phyloP scores from a whole-genome alignment of 1,140 invertebrate genomes.

The Eurosta solidaginis region DNA sequence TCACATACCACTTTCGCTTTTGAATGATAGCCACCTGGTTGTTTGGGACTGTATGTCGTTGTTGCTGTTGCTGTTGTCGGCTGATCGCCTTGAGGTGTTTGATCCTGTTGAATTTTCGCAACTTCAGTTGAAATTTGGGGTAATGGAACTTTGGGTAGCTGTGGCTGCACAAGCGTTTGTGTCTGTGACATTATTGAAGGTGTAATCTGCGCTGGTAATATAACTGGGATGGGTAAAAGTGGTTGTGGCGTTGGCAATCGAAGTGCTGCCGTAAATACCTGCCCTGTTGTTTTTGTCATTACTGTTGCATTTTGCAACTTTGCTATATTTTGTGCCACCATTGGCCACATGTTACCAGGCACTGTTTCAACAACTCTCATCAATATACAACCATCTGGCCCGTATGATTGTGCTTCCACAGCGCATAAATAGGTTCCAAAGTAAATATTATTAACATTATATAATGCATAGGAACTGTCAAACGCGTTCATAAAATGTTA shows the following conservation, averaged over 20 bases:
- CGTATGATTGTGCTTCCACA: constrained; percentile 96
- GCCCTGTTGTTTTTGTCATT: constrained; percentile 35
- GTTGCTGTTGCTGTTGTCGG: neutral
- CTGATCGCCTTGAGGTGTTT: neutral
- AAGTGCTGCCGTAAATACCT: neutral
- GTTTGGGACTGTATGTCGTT: neutral
- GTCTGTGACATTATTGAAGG: constrained; percentile 38
- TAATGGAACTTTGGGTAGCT: neutral
- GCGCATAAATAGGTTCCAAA: constrained; percentile 91
- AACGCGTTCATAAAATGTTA: constrained; percentile 75
- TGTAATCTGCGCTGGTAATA: constrained; percentile 28
- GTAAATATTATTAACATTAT: constrained; percentile 93
- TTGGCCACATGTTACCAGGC: constrained; percentile 61
- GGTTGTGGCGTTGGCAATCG: constrained; percentile 11
- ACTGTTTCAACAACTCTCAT: constrained; percentile 96
- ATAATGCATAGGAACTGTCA: constrained; percentile 86
- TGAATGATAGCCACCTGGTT: no score
- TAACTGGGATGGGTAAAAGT: constrained; percentile 21
- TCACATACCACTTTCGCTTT: no score
- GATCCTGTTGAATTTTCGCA: neutral
- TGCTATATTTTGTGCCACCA: constrained; percentile 42
- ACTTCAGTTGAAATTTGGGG: neutral
- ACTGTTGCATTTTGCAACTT: constrained; percentile 39
- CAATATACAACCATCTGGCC: constrained; percentile 89
- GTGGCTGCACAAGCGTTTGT: no score